A percentile compares a stretch with the other conserved stretches of the same genome.
These are phyloP conservation scores for Syrmaticus mikado DNA, from an alignment of 2,113 vertebrate species.

Conservation along the genomic window DNA sequence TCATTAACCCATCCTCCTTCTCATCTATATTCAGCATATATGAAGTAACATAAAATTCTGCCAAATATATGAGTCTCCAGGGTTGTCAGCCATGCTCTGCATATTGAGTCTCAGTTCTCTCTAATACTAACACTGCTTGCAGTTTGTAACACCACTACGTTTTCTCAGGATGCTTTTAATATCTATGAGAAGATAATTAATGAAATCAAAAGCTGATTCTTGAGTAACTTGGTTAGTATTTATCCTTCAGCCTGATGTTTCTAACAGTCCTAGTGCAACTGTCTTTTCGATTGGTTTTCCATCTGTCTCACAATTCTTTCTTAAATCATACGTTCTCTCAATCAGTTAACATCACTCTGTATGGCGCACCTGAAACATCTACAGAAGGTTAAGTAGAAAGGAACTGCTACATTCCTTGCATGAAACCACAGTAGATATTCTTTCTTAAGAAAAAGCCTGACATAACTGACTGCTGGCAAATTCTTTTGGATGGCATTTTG, in stretches of 20 bases:
- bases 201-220: background rate
- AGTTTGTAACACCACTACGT: background rate
- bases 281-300: background rate
- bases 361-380: background rate
- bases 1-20: slow-evolving; percentile 23
- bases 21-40: slow-evolving; percentile 22
- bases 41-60: slow-evolving; percentile 28
- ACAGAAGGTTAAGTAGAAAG: background rate
- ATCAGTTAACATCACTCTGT: background rate
- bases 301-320: background rate
- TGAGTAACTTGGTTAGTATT: background rate
- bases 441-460: background rate
- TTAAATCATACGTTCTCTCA: background rate
- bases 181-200: slow-evolving; percentile 3
- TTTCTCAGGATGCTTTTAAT: slow-evolving; percentile 5
- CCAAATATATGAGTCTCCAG: background rate
- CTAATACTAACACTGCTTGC: background rate
- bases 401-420: background rate
- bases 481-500: background rate
- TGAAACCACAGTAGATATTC: background rate
- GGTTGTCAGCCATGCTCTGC: background rate
- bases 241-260: background rate
- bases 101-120: background rate
- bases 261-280: background rate
- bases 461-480: background rate